Conservation (phyloP, 2,888 invertebrate species). For the Ethmia dodecea region DNA sequence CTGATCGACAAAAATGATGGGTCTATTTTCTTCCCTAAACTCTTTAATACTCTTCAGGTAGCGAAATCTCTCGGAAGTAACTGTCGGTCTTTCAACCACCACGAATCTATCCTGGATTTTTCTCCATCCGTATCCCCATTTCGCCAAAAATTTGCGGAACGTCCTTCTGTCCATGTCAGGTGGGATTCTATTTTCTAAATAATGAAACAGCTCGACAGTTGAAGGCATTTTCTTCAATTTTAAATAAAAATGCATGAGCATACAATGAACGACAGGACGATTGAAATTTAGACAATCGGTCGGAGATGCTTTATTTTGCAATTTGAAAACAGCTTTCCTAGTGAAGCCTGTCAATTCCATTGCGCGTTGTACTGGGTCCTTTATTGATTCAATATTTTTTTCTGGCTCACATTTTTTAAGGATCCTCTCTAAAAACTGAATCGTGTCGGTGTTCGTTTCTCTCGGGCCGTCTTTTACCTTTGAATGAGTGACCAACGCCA, state of each 20-base stretch:
- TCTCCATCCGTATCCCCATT: constrained; percentile 36
- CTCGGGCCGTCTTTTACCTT: too few relatives aligned
- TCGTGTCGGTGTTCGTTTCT: constrained; percentile 1
- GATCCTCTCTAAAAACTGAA: constrained; percentile 1
- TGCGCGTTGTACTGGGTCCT: not conserved
- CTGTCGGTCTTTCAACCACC: constrained; percentile 34
- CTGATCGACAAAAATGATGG: constrained; percentile 30
- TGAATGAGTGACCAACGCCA: too few relatives aligned
- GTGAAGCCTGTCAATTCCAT: not conserved
- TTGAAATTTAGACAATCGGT: too few relatives aligned
- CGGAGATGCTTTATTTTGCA: not conserved
- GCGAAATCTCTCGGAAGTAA: constrained; percentile 31
- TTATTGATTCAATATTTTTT: not conserved
- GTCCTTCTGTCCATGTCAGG: constrained; percentile 26
- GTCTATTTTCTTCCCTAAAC: constrained; percentile 13
- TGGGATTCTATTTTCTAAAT: constrained; percentile 19
- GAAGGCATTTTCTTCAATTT: constrained; percentile 23
- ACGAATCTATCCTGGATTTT: constrained; percentile 18
- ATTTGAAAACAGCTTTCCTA: not conserved
- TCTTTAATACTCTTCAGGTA: constrained; percentile 30
- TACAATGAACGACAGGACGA: constrained; percentile 23
- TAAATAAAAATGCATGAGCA: constrained; percentile 23
- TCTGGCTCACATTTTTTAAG: constrained; percentile 2
- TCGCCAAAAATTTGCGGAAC: constrained; percentile 31
- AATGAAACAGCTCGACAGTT: constrained; percentile 23